These are phyloP conservation scores for Canis aureus DNA, from an alignment of 2,113 vertebrate genomes.

Conservation along the genomic window DNA sequence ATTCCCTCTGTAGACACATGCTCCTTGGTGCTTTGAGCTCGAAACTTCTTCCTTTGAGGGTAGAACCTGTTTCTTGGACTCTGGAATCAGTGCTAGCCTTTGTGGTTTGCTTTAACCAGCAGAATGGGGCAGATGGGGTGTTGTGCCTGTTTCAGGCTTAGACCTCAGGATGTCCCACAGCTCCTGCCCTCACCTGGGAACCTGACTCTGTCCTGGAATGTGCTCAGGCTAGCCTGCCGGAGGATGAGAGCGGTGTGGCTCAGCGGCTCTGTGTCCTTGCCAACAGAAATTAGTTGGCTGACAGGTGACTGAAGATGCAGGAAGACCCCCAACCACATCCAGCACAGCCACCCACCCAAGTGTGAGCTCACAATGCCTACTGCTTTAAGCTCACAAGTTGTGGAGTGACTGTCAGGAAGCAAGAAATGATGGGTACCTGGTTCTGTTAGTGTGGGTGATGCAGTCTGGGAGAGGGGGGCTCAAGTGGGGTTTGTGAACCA, in stretches of 20 bases:
- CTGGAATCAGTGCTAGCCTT: neutral
- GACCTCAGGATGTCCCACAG: neutral
- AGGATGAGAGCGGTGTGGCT: too few species aligned
- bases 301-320: neutral
- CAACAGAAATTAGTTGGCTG: neutral
- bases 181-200: neutral
- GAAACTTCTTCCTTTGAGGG: neutral
- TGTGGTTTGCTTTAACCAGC: neutral
- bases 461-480: neutral
- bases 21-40: neutral
- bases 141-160: neutral
- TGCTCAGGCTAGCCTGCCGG: neutral
- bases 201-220: neutral
- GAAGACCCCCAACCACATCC: neutral
- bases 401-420: neutral
- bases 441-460: neutral
- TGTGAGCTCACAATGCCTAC: neutral
- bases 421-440: neutral
- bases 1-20: neutral
- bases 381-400: neutral
- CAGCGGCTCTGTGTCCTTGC: accelerated
- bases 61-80: neutral
- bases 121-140: neutral
- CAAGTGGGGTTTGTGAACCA: neutral
- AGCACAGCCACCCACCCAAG: neutral